phyloP scores from a whole-genome alignment of 1,140 invertebrate species.

The Fragariocoptes setiger region DNA sequence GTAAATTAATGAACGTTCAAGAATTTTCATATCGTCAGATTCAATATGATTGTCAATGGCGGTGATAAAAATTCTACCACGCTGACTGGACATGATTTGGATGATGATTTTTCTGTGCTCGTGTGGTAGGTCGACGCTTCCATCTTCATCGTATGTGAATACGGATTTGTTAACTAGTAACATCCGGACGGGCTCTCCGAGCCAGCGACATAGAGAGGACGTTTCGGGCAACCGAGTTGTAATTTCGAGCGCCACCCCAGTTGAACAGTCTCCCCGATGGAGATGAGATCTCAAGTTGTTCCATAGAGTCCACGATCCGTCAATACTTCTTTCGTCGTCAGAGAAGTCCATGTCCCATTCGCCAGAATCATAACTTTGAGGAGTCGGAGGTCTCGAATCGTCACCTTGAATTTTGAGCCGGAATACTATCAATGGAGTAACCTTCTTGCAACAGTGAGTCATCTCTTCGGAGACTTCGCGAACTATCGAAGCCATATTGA shows the following conservation, averaged over 20 bases:
- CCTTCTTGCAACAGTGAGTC: too few relatives aligned
- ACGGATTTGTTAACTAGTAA: not conserved
- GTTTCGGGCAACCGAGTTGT: conserved; percentile 30
- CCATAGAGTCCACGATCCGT: not conserved
- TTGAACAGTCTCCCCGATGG: conserved; percentile 2
- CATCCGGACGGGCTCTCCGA: conserved; percentile 50
- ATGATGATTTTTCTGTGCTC: not conserved
- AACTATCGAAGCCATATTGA: too few relatives aligned
- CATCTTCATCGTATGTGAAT: not conserved
- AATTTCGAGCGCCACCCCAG: conserved; percentile 27
- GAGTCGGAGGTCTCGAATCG: too few relatives aligned
- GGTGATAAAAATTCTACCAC: not conserved
- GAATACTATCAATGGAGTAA: too few relatives aligned
- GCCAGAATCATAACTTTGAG: too few relatives aligned
- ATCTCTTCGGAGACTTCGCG: too few relatives aligned
- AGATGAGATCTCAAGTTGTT: conserved; percentile 2
- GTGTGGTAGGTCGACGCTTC: not conserved
- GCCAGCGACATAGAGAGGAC: conserved; percentile 41
- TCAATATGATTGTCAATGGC: too few relatives aligned
- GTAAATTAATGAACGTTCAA: not conserved
- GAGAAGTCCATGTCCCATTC: too few relatives aligned
- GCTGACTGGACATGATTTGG: not conserved
- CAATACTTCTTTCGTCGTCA: too few relatives aligned
- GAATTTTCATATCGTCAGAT: not conserved
- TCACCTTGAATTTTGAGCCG: too few relatives aligned